Evolutionary conservation across 2,888 invertebrate genomes (phyloP).

Genomic region (Mesorhabditis sp.): DNA sequence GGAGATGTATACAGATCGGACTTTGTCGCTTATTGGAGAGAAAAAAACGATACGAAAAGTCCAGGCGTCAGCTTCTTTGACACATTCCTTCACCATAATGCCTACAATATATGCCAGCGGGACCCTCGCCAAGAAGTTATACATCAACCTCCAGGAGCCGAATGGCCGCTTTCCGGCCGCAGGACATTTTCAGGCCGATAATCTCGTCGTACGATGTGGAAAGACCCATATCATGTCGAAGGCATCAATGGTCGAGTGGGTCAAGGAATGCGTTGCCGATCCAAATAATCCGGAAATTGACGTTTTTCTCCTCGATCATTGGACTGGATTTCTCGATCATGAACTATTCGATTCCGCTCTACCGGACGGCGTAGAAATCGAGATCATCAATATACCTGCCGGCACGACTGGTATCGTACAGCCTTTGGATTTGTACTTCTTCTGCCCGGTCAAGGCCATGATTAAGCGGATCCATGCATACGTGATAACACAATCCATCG

Average conservation of each 20-base stretch:
- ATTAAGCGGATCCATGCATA: neutral
- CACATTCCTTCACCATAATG: neutral
- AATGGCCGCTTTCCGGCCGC: neutral
- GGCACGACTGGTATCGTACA: neutral
- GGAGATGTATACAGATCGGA: neutral
- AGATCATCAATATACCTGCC: neutral
- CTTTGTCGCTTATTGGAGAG: neutral
- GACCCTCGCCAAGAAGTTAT: neutral
- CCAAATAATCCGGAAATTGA: neutral
- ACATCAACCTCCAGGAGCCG: neutral
- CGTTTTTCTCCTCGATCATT: neutral
- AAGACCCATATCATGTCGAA: neutral
- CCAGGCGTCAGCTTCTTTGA: neutral
- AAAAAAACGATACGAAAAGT: neutral
- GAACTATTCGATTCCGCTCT: too few relatives aligned
- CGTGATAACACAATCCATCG: neutral
- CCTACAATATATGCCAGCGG: slow-evolving; percentile 3
- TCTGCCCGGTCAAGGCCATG: slow-evolving; percentile 7
- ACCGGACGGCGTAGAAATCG: too few relatives aligned
- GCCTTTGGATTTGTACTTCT: slow-evolving; percentile 7
- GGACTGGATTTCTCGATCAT: too few relatives aligned
- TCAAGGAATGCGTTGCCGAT: neutral
- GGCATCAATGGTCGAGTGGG: slow-evolving; percentile 5
- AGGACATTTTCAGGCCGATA: neutral
- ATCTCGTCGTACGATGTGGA: neutral